Base-by-base conservation (phyloP, 2,113 vertebrate species). In the Uria lomvia region DNA sequence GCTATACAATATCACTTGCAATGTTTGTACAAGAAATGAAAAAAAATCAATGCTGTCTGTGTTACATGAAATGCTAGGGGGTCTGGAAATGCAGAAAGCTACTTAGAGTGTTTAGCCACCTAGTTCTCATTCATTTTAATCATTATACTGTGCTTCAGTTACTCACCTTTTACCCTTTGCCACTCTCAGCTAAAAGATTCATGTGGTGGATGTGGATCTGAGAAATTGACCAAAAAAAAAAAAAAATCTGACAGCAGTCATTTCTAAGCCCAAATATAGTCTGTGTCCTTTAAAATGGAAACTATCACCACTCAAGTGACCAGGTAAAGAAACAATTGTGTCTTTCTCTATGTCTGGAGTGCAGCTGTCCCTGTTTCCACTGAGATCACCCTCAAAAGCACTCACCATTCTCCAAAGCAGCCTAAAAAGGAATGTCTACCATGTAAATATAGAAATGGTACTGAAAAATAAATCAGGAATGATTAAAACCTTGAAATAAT, bases 11-110 rank as follows among this genome's bases (percentile, higher is more conserved):
- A 29, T 92, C 42, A 8, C 80, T 95, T 86, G 88, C 75, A 97
- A 93, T 59, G 55, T 58, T 92, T 68, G 78, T 68, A 63, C 68
- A 96, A 96, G 92, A 93, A n/a, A 43, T 90, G 58, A 94, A 86
- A 74, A 84, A 84, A 93, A 84, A 93, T 70, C 89, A 86, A 49
- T 59, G 87, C 50, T 78, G 47, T 83, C 76, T 85, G 4, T 16
- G 42, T 42, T 96, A 67, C 65, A 93, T 5, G 8, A 85, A 68
- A 55, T 59, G 15, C 15, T 81, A 52, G 56, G 14, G 24, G 20
- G 12, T 42, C 29, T 83, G 32, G 29, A 86, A 68, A 80, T 50
- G 22, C 30, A 88, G 52, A 59, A 81, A 58, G 29, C 4, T 68
- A 58, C 23, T 50, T 21, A 72, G 15, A 9, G 59, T 82, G 32